Conservation (phyloP, 1,140 invertebrate genomes). For the Drosophila chauvacae region DNA sequence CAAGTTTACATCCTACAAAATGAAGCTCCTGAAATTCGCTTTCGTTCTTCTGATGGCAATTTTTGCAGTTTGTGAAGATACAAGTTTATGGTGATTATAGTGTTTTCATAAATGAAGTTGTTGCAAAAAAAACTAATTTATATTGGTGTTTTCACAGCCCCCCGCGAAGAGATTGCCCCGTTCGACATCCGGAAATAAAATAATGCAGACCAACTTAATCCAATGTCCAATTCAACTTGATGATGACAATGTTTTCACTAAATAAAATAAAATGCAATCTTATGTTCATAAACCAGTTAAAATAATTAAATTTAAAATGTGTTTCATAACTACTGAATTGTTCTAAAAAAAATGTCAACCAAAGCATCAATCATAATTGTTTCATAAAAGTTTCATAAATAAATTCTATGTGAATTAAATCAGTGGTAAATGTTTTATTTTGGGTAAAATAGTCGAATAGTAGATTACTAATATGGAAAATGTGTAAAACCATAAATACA, state of each 20-base stretch:
- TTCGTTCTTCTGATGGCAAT: background rate
- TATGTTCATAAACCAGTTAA: background rate
- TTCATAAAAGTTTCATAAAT: background rate
- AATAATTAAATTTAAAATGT: background rate
- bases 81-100: background rate
- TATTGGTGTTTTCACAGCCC: background rate
- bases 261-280: no score
- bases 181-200: background rate
- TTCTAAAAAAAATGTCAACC: background rate
- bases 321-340: background rate
- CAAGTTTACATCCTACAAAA: background rate
- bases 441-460: background rate
- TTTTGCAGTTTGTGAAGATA: fast-evolving
- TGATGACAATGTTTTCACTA: background rate
- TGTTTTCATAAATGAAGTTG: background rate
- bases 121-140: background rate
- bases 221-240: background rate
- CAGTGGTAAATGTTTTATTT: background rate
- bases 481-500: background rate
- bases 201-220: no score
- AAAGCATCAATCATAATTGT: background rate
- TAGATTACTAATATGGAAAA: no score
- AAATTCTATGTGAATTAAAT: background rate
- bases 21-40: slow-evolving; percentile 3
- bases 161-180: fast-evolving